Evolutionary conservation across 2,888 invertebrate genomes (phyloP), one percentile per base, ranked within the genome.

Genomic region (Halocaridina rubra): DNA sequence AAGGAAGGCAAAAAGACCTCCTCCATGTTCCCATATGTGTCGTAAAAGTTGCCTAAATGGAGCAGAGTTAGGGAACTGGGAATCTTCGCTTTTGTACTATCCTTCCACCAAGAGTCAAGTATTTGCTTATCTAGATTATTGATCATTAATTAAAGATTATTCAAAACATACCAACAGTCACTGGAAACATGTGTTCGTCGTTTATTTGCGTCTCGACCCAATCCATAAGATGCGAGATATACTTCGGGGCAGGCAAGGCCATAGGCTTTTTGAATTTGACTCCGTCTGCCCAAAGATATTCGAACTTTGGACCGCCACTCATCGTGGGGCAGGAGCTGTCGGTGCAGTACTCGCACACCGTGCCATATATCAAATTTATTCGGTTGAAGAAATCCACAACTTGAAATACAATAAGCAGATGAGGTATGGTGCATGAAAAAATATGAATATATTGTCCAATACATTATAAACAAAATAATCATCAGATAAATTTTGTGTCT

Each of bases 361-460:
- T 97, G 8, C 97, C 97, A 91, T 97, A 97, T 89, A 97, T 95
- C 69, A 97, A 92, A 91, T 97, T 97, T 89, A 97, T 96, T 89
- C 97, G 93, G 91, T 97, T 97, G 91, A 97, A 97, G 91, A 97
- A 97, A 90, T 97, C 97, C 39, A 97, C 97, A 89, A 97, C 96
- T 96, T 91, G 79, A 93, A 92, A 88, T 53, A 53, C 53, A 53
- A 53, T n/a, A n/a, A n/a, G n/a, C n/a, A n/a, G n/a, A n/a, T n/a
- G n/a, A n/a, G n/a, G n/a, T n/a, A n/a, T n/a, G n/a, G n/a, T n/a
- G n/a, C n/a, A n/a, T n/a, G n/a, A n/a, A n/a, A n/a, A n/a, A n/a
- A n/a, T n/a, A n/a, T n/a, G n/a, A n/a, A n/a, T n/a, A n/a, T n/a
- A n/a, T n/a, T n/a, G n/a, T n/a, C n/a, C n/a, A n/a, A n/a, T n/a